Evolutionary conservation across 2,797 vertebrate species (phyloP).

Genomic region (Takifugu rubripes): DNA sequence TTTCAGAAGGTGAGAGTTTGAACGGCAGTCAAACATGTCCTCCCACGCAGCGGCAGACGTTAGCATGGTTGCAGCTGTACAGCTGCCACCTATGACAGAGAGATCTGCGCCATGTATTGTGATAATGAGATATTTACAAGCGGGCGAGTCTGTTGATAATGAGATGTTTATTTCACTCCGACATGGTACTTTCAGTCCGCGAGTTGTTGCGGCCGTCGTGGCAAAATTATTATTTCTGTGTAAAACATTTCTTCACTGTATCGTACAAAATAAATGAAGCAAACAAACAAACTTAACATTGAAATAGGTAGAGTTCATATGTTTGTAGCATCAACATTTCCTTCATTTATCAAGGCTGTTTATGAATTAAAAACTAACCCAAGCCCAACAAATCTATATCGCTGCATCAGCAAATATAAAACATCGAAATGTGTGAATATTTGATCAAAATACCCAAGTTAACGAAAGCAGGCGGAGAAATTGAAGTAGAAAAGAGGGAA

Average conservation of each 20-base stretch:
- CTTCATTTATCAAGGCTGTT: too few species aligned
- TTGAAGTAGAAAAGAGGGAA: too few species aligned
- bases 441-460: too few species aligned
- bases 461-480: too few species aligned
- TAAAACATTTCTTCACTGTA: neutral
- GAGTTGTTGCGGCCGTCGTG: neutral
- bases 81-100: constrained; percentile 3
- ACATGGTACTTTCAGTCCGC: neutral
- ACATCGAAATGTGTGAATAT: too few species aligned
- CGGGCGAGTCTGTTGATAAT: neutral
- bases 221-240: neutral
- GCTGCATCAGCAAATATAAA: too few species aligned
- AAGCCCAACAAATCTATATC: too few species aligned
- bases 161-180: neutral
- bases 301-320: too few species aligned
- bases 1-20: constrained; percentile 22
- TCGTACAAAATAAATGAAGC: too few species aligned
- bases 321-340: too few species aligned
- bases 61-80: constrained; percentile 17
- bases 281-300: too few species aligned
- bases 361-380: too few species aligned
- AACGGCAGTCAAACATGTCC: constrained; percentile 40
- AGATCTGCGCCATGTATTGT: neutral
- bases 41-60: constrained; percentile 41
- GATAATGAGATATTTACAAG: constrained; percentile 7